Percentiles rank a stretch among this genome's conserved stretches.
Conservation (phyloP, 2,113 vertebrate species). For the Puntigrus tetrazona region DNA sequence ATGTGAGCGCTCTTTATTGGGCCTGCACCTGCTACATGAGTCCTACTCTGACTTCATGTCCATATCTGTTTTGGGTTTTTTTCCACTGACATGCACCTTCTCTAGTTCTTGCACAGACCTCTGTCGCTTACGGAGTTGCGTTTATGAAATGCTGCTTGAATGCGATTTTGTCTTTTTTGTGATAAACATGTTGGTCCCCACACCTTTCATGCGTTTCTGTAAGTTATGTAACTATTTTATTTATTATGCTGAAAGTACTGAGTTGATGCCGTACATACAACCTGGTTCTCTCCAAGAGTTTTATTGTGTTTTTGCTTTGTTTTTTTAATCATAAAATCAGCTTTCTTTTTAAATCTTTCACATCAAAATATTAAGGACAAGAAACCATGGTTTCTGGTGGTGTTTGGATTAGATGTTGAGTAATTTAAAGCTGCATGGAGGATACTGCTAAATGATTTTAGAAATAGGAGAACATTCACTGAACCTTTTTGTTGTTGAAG, state of each 20-base stretch:
- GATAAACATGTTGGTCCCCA: not conserved
- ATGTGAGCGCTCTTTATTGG: slow-evolving; percentile 66
- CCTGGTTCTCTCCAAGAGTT: not conserved
- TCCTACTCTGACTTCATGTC: slow-evolving; percentile 36
- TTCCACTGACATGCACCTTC: slow-evolving; percentile 20
- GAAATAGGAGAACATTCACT: not conserved
- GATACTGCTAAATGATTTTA: not conserved
- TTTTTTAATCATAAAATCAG: not conserved
- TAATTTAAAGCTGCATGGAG: not conserved
- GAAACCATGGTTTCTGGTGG: not conserved
- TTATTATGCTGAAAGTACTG: no score
- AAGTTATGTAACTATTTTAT: not conserved
- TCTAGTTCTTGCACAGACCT: not conserved
- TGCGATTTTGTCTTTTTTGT: not conserved
- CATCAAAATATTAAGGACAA: not conserved
- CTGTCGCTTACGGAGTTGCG: not conserved
- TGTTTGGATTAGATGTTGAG: not conserved
- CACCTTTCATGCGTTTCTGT: not conserved
- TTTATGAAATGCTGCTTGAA: not conserved
- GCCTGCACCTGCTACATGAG: slow-evolving; percentile 59
- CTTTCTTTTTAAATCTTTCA: not conserved
- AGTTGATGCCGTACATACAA: not conserved
- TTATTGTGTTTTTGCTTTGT: not conserved
- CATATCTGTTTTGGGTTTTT: not conserved
- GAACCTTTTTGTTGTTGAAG: not conserved